These are phyloP conservation scores for Sinotaia quadrata DNA, from an alignment of 2,888 invertebrate species.

Conservation along the genomic window DNA sequence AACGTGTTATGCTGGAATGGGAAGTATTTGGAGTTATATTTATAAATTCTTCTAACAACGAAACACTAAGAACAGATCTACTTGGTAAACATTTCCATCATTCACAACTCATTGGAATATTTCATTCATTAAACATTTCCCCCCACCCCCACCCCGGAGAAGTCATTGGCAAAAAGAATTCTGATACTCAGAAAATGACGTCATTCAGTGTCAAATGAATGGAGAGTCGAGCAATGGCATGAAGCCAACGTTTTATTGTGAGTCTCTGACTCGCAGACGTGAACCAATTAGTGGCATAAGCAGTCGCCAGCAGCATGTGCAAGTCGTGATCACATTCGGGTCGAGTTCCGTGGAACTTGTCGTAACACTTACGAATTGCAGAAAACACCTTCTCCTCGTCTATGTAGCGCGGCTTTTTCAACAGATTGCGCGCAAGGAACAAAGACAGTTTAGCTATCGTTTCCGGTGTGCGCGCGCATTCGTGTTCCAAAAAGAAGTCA, in stretches of 20 bases:
- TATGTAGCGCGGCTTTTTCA: conserved; percentile 59
- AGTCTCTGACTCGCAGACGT: conserved; percentile 53
- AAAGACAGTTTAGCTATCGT: conserved; percentile 61
- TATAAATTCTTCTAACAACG: background rate
- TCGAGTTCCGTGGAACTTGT: conserved; percentile 46
- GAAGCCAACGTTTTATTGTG: conserved; percentile 62
- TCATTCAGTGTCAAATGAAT: background rate
- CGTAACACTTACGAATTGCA: conserved; percentile 61
- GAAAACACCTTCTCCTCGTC: conserved; percentile 59
- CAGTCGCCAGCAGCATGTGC: conserved; percentile 68
- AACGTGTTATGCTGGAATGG: background rate
- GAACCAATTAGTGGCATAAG: conserved; percentile 69
- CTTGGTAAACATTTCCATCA: background rate
- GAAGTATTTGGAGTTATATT: background rate
- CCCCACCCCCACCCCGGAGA: background rate
- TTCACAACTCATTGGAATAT: background rate
- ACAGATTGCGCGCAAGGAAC: conserved; percentile 57
- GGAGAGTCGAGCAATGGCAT: conserved; percentile 44
- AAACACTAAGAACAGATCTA: background rate
- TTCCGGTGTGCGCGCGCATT: conserved; percentile 60
- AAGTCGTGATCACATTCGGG: conserved; percentile 59
- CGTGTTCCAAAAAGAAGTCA: conserved; percentile 59
- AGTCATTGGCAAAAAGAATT: background rate
- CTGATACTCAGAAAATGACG: background rate
- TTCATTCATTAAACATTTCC: background rate